A percentile compares a stretch with the other conserved stretches of the same genome.
These are phyloP conservation scores for Mionectes macconnelli DNA, from an alignment of 2,113 vertebrate genomes.

Conservation along the genomic window DNA sequence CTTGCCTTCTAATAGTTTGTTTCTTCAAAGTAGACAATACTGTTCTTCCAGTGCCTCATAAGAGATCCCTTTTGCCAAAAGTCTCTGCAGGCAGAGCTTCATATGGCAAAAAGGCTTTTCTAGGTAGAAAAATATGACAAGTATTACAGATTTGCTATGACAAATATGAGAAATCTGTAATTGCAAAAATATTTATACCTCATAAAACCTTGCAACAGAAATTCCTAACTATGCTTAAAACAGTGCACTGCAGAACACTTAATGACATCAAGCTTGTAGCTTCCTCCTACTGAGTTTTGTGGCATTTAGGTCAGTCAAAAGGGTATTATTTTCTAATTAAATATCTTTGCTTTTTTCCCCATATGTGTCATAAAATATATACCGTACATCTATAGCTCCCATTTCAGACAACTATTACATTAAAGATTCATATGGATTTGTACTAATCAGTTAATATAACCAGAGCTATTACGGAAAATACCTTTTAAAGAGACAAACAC, in stretches of 20 bases:
- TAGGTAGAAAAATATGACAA: background rate
- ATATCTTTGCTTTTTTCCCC: slow-evolving; percentile 19
- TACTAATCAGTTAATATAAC: background rate
- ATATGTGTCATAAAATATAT: slow-evolving; percentile 24
- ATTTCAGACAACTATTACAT: background rate
- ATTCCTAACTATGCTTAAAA: background rate
- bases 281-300: slow-evolving; percentile 68
- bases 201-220: background rate
- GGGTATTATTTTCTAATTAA: slow-evolving; percentile 50
- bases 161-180: too few relatives aligned
- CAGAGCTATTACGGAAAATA: background rate
- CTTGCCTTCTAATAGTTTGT: background rate
- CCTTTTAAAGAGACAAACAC: slow-evolving; percentile 22
- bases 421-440: background rate
- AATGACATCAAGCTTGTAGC: slow-evolving; percentile 17
- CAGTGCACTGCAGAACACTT: background rate
- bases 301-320: slow-evolving; percentile 54
- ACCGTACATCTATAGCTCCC: background rate
- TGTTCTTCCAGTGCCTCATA: background rate
- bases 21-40: background rate
- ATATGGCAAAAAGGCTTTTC: background rate
- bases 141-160: too few relatives aligned
- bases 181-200: background rate
- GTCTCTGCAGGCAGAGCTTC: background rate
- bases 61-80: background rate